Percentiles rank a stretch among this genome's conserved stretches.
Conservation (phyloP, 1,140 invertebrate species). For the Bombus soroeensis region DNA sequence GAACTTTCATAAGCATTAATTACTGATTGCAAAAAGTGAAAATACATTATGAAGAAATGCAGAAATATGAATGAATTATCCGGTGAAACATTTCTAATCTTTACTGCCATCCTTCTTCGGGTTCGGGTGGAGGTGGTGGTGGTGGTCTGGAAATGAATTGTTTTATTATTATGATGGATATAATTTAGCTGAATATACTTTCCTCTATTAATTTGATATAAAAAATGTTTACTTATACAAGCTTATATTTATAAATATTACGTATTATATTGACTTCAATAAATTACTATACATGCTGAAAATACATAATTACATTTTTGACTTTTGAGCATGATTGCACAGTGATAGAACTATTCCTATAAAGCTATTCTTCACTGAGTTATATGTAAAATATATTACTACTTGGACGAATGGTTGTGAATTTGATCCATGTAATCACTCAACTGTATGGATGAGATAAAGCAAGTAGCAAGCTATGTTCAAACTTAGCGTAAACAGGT, state of each 20-base stretch:
- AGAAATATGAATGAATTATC: not conserved
- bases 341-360: not conserved
- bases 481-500: not conserved
- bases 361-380: not conserved
- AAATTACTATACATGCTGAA: not conserved
- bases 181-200: not conserved
- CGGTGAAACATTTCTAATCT: not conserved
- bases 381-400: not conserved
- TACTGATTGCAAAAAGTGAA: not conserved
- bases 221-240: no score
- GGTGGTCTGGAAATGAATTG: conserved; percentile 16
- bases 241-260: not conserved
- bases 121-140: conserved; percentile 2
- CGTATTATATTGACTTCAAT: not conserved
- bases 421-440: not conserved
- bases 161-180: not conserved
- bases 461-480: not conserved
- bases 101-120: conserved; percentile 12
- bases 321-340: not conserved
- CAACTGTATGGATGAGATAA: not conserved
- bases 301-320: not conserved
- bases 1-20: not conserved
- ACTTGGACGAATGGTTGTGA: not conserved
- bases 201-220: not conserved
- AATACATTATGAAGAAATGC: not conserved